phyloP scores from a whole-genome alignment of 2,797 vertebrate genomes.

The Oreonectes daqikongensis region DNA sequence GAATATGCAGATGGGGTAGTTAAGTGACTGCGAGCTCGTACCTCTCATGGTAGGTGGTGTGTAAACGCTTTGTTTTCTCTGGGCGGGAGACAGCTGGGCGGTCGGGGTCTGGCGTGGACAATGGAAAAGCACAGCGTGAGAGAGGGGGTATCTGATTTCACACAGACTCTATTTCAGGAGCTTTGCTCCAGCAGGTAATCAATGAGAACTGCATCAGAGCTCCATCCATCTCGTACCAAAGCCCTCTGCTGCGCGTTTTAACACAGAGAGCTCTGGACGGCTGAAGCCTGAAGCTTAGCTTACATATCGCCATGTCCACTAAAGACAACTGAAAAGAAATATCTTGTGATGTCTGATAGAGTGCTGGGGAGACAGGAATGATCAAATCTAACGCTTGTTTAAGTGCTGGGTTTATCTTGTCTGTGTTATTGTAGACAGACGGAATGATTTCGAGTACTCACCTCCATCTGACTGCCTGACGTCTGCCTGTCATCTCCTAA shows the following conservation, averaged over 20 bases:
- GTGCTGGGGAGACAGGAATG: conserved; percentile 4
- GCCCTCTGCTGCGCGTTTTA: conserved; percentile 9
- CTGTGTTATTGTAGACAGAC: conserved; percentile 43
- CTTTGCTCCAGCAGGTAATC: conserved; percentile 53
- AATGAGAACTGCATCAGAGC: conserved; percentile 57
- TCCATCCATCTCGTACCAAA: conserved; percentile 35
- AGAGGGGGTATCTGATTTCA: conserved; percentile 58
- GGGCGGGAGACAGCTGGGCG: conserved; percentile 77
- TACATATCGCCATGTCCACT: conserved; percentile 21
- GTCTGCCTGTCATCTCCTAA: conserved; percentile 78
- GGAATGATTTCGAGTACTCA: conserved; percentile 64
- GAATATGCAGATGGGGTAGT: conserved; percentile 22
- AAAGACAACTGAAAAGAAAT: conserved; percentile 18
- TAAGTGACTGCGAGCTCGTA: conserved; percentile 54
- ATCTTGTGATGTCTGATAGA: conserved; percentile 14
- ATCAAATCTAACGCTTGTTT: conserved; percentile 50
- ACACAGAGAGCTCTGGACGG: conserved; percentile 22
- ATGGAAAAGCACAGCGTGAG: conserved; percentile 49
- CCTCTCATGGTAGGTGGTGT: conserved; percentile 85
- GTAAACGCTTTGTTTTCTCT: conserved; percentile 86
- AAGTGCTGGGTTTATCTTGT: conserved; percentile 17
- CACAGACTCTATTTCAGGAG: conserved; percentile 64
- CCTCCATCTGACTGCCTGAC: conserved; percentile 78
- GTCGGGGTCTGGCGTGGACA: conserved; percentile 72
- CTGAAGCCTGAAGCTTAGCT: conserved; percentile 9